Percentiles rank a stretch among this genome's conserved stretches.
These are phyloP conservation scores for Lasioglossum villosulum DNA, from an alignment of 2,888 invertebrate genomes.

Conservation along the genomic window DNA sequence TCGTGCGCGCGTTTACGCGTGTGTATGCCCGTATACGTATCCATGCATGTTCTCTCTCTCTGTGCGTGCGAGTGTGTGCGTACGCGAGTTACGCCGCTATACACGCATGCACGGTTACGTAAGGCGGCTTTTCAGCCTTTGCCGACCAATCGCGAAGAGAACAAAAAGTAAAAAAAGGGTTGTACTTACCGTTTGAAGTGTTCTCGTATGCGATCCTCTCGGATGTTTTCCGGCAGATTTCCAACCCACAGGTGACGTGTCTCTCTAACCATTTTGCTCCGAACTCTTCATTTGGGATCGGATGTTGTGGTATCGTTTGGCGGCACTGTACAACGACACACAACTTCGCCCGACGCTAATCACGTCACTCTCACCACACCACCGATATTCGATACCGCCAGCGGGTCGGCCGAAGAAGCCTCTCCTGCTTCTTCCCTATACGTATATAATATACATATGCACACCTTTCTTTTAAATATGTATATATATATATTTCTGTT, in stretches of 20 bases:
- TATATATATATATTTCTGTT: slow-evolving; percentile 2
- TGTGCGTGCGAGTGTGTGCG: background rate
- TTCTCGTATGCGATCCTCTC: slow-evolving; percentile 98
- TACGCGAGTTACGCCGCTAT: background rate
- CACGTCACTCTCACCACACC: slow-evolving; percentile 71
- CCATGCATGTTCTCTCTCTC: background rate
- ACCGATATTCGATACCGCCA: slow-evolving; percentile 63
- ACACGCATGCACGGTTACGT: slow-evolving; percentile 37
- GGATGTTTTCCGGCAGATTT: slow-evolving; percentile 99
- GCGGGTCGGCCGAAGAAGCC: slow-evolving; percentile 50
- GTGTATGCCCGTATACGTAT: background rate
- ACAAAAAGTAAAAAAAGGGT: background rate
- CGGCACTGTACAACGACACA: slow-evolving; percentile 85
- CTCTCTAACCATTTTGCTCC: slow-evolving; percentile 99
- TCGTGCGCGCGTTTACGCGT: background rate
- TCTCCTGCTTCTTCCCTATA: slow-evolving; percentile 16
- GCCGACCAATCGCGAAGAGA: background rate
- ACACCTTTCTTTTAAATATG: background rate
- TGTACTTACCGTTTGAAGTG: slow-evolving; percentile 96
- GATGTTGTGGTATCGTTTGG: slow-evolving; percentile 85
- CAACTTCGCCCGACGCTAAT: slow-evolving; percentile 79
- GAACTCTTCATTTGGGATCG: slow-evolving; percentile 95
- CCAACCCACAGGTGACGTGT: slow-evolving; percentile 99
- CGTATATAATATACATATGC: background rate
- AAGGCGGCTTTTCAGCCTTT: slow-evolving; percentile 44